phyloP scores from a whole-genome alignment of 2,113 vertebrate species.

The Syngnathoides biaculeatus region DNA sequence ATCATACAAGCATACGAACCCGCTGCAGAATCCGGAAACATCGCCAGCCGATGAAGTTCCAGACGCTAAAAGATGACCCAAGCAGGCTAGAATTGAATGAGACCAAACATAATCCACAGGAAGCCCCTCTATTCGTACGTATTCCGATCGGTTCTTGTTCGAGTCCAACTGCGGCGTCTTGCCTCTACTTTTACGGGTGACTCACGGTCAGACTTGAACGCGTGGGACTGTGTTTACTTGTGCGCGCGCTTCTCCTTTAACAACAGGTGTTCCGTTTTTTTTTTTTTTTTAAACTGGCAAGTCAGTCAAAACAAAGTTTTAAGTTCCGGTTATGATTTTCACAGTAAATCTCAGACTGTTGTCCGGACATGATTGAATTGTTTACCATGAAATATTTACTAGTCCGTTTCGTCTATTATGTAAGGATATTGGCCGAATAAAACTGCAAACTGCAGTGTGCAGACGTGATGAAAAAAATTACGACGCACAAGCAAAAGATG shows the following conservation, averaged over 20 bases:
- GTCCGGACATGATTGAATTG: neutral
- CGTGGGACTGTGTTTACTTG: neutral
- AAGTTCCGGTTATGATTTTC: conserved; percentile 20
- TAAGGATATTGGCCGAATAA: too few species aligned
- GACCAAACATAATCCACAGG: conserved; percentile 27
- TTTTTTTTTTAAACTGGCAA: neutral
- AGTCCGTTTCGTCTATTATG: too few species aligned
- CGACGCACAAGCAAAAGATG: too few species aligned
- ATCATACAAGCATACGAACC: conserved; percentile 26
- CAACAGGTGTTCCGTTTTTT: conserved; percentile 57
- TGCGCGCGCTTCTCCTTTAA: conserved; percentile 15
- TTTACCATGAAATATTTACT: too few species aligned
- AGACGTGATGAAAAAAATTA: too few species aligned
- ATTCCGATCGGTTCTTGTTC: neutral
- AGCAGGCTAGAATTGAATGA: neutral
- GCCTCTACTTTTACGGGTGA: conserved; percentile 24
- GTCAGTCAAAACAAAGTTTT: neutral
- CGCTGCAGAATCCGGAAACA: conserved; percentile 35
- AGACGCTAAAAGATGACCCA: neutral
- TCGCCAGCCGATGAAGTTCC: conserved; percentile 22
- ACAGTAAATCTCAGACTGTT: conserved; percentile 18
- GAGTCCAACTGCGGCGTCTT: conserved; percentile 3
- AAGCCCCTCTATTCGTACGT: neutral
- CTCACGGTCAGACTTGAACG: neutral
- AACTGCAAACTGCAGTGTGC: too few species aligned